Evolutionary conservation across 2,797 vertebrate species (phyloP).

Genomic region (Mallotus villosus): DNA sequence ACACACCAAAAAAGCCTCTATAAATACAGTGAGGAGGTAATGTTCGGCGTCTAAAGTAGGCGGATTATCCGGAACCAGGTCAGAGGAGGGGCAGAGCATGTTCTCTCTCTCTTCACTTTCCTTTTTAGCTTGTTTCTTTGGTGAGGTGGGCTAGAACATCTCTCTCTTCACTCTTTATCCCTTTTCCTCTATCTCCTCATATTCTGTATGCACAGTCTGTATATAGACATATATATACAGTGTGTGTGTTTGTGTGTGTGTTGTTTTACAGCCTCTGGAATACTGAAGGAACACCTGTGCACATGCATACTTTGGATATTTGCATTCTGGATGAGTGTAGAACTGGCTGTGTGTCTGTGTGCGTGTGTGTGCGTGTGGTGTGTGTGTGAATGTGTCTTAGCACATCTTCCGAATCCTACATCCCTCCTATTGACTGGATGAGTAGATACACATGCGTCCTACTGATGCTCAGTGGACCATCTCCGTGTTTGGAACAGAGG

Average conservation of each 20-base stretch:
- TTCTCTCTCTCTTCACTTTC: not conserved
- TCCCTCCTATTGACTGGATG: too few species aligned
- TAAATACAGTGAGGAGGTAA: not conserved
- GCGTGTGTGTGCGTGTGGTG: not conserved
- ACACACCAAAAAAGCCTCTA: not conserved
- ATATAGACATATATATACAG: too few species aligned
- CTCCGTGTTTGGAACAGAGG: not conserved
- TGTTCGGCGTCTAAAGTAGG: not conserved
- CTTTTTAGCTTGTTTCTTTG: not conserved
- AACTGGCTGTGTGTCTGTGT: not conserved
- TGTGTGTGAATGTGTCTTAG: too few species aligned
- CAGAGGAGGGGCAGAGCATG: not conserved
- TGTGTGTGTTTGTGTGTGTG: not conserved
- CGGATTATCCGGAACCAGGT: not conserved
- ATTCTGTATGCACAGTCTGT: too few species aligned
- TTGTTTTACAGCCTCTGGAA: not conserved
- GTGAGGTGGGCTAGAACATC: not conserved
- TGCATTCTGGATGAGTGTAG: not conserved
- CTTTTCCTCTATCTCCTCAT: not conserved
- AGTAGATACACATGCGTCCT: too few species aligned
- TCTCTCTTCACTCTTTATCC: not conserved
- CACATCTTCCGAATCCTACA: not conserved
- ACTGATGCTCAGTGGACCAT: too few species aligned
- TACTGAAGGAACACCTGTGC: not conserved
- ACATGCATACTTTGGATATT: too few species aligned